Base-by-base conservation (phyloP, 2,888 invertebrate species). In the Stratiomys singularior region DNA sequence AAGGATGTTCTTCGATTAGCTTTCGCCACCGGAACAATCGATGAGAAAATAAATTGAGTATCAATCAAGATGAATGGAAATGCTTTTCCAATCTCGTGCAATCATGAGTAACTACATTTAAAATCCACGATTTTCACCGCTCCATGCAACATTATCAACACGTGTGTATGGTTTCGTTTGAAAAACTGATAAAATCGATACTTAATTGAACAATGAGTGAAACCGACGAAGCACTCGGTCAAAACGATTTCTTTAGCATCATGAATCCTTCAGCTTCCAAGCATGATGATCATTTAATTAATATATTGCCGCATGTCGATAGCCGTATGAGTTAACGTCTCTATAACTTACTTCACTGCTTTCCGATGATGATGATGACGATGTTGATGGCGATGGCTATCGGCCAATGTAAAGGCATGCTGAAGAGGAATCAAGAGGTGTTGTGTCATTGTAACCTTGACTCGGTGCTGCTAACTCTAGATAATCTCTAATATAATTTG, bases 141-240 rank as follows among this genome's bases (percentile, higher is more conserved):
- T 9, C 9, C 37, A 37, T 9, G 9, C 37, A 3, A 37, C 3
- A 5, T 37, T 37, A 9, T 37, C 9, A 3, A 37, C 9, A 37
- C 37, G 9, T 9, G 9, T 37, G 37, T 37, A 37, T 37, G 37
- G 9, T 37, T 5, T 5, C 37, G 37, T 37, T 9, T 37, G 37
- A 27, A 63, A 63, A 11, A 13, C 27, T 15, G 27, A 63, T 15
- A n/a, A 63, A 63, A 27, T 11, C 15, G 9, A 25, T 63, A 25
- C 15, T 47, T 23, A 69, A 44, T 69, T 69, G 25, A 69, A 69
- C 69, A 46, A 69, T 69, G 47, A 69, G 46, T 69, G 23, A 3
- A 3, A 37, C 5, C 3, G 9, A 37, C 37, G 9, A 3, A 9
- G 5, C 37, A 5, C 37, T 5, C 37, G 5, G 9, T 37, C 37